Evolutionary conservation across 2,113 vertebrate genomes (phyloP), one percentile per base, ranked within the genome.

Genomic region (Tenrec ecaudatus): DNA sequence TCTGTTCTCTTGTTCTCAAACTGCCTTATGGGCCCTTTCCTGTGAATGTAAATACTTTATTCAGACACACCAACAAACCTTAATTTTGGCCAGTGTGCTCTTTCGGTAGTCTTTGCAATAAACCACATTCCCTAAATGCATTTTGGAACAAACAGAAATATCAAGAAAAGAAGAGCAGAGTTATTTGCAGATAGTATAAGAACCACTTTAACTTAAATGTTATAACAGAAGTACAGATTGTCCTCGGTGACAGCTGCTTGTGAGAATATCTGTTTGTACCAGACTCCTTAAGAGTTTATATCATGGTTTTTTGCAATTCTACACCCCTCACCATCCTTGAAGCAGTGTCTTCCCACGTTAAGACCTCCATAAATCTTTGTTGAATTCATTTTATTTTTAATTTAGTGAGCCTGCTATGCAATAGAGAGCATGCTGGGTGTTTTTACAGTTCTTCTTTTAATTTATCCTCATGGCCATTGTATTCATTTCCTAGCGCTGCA

Each of bases 61-160:
- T 88, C 90, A 43, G 80, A 88, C 43, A 92, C 17, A 33, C 3
- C 16, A 60, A 60, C 88, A 86, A 75, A 75, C 58, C 29, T 82
- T 84, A 76, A 81, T 89, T 73, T 76, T 29, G 64, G 82, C 87
- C 78, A 69, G 14, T 57, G 16, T 73, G 36, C 38, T 89, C 3
- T 57, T 68, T 62, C 27, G 22, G 19, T 7, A 64, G 1, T 1
- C 6, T 53, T 68, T 71, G 66, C 47, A 85, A 80, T 27, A 95
- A 89, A 58, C 57, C 40, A 20, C 25, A 77, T 58, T 40, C 58
- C 33, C 40, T 73, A 27, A 68, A 83, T 60, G 80, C n/a, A 88
- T 80, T 84, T 94, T 86, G 31, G 36, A 86, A 47, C 60, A 85
- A 91, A 88, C 7, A 47, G 17, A 91, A 91, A 78, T 38, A 66